Evolutionary conservation across 1,140 invertebrate genomes (phyloP), one percentile per base, ranked within the genome.

Genomic region (Scaptomyza pallida): DNA sequence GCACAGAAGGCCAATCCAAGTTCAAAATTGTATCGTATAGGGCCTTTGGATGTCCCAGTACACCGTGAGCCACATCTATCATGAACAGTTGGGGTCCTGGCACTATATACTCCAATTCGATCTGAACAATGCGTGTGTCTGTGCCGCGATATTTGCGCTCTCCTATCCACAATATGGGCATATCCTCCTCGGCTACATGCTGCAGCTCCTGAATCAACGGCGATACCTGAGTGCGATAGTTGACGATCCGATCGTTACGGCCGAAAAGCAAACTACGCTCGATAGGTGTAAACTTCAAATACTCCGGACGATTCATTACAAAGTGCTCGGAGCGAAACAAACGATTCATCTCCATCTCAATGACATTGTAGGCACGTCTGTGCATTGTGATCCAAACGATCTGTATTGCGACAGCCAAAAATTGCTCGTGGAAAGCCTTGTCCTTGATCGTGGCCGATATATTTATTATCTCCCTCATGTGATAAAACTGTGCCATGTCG

Each of bases 241-340:
- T 91, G 0, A 72, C 69, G 4, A 85, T 71, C 23, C 71, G 77
- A 51, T 88, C 74, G 26, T 79, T 74, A 2, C 60, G 64, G 0
- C 90, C 90, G 40, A 91, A 91, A 0, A 91, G 76, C 5, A 91
- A 41, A 43, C 76, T 75, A 0, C 74, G 47, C 16, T 91, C 89
- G 12, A 65, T 23, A 0, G 57, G 44, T 0, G 77, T 68, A 35
- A 89, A 91, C 8, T 56, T 68, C 1, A 83, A 48, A 17, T 78
- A 77, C 19, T 81, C 72, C 1, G 57, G 71, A 0, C 68, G 62
- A 12, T 43, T 23, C 35, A 61, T 47, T 2, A 75, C 47, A 55
- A 91, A 91, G 56, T 91, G 90, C 26, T 90, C 90, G 5, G 90
- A 89, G 1, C 90, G 74, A 44, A 91, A 91, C 0, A 91, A 37